Evolutionary conservation across 2,888 invertebrate genomes (phyloP), one percentile per base, ranked within the genome.

Genomic region (Rhagium mordax): DNA sequence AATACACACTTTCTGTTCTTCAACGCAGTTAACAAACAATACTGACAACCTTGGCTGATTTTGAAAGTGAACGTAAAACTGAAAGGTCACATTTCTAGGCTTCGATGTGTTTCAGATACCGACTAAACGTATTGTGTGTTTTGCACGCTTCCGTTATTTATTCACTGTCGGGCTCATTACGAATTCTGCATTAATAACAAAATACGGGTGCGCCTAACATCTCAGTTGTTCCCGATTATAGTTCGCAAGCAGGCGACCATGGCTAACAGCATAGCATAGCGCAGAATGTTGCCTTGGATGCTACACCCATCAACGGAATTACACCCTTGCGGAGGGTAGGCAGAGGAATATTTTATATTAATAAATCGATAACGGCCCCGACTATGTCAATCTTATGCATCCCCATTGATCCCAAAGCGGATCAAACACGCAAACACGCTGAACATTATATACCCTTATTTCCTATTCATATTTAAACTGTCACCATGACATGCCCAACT

Each of bases 21-120:
- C 8, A 51, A 16, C 51, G 2, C 16, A 51, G 16, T 18, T 51
- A 41, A 51, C 51, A 18, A 41, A 51, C 51, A 18, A 18, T 6
- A 20, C n/a, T 10, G 24, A 57, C 65, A 76, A 49, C 76, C 76
- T 76, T 77, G 73, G 73, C 70, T 59, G 70, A 77, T 70, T 77
- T 72, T 61, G 77, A 77, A 77, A 77, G 77, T 75, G 77, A 77
- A 75, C 72, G 77, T 74, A 41, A 29, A 60, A n/a, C 65, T 18
- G 62, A 77, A 75, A 77, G 77, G 77, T 77, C 72, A 68, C 74
- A 60, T 65, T 72, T 65, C 70, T 74, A 59, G 41, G 70, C 70
- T 67, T 68, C 60, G 67, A 61, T 59, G 71, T 47, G 60, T 70
- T 67, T 65, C 64, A 41, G 57, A 67, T 75, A 65, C 59, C 59